These are phyloP conservation scores for Alloplasta piceator DNA, from an alignment of 2,888 invertebrate species.

Conservation along the genomic window DNA sequence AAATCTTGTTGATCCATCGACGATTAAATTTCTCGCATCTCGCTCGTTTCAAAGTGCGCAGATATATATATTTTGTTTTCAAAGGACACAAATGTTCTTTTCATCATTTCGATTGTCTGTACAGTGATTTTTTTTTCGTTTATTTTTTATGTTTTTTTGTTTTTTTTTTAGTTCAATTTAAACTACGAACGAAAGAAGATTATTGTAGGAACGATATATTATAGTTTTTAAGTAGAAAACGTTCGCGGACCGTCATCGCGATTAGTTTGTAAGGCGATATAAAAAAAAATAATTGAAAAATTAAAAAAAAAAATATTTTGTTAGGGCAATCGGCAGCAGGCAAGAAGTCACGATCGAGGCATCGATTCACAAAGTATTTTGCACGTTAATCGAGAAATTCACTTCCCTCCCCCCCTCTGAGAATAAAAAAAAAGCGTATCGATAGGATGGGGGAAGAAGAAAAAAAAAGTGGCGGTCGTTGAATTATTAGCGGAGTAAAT, in stretches of 20 bases:
- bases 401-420: too few relatives aligned
- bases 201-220: slow-evolving; percentile 41
- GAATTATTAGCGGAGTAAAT: slow-evolving; percentile 55
- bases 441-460: slow-evolving; percentile 6
- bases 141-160: slow-evolving; percentile 10
- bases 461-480: slow-evolving; percentile 44
- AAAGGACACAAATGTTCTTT: slow-evolving; percentile 29
- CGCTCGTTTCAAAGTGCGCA: slow-evolving; percentile 10
- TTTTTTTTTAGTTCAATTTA: slow-evolving; percentile 56
- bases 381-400: slow-evolving; percentile 56
- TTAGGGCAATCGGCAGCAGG: slow-evolving; percentile 56
- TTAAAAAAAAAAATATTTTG: slow-evolving; percentile 61
- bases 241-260: slow-evolving; percentile 52
- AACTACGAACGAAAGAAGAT: slow-evolving; percentile 22
- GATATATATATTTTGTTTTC: too few relatives aligned
- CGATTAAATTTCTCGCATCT: slow-evolving; percentile 35
- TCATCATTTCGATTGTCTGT: slow-evolving; percentile 48
- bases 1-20: not conserved
- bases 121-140: slow-evolving; percentile 26
- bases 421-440: slow-evolving; percentile 37
- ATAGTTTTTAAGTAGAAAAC: slow-evolving; percentile 60
- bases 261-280: too few relatives aligned
- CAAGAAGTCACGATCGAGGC: slow-evolving; percentile 46
- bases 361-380: slow-evolving; percentile 59
- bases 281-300: too few relatives aligned